Conservation (phyloP, 2,113 vertebrate species). For the Rostratula benghalensis region DNA sequence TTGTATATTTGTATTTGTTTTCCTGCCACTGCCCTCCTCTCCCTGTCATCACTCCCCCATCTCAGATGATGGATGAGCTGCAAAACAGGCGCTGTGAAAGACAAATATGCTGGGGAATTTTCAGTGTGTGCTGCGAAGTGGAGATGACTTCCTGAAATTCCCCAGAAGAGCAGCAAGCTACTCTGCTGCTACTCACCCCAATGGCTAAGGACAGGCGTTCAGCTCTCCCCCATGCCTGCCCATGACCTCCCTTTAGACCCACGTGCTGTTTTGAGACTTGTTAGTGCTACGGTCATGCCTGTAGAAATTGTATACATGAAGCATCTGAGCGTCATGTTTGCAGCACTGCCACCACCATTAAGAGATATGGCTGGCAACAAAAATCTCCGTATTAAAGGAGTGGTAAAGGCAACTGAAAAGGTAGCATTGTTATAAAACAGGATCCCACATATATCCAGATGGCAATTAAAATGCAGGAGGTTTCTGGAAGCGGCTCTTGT, state of each 20-base stretch:
- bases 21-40: background rate
- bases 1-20: background rate
- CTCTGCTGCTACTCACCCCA: background rate
- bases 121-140: background rate
- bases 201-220: background rate
- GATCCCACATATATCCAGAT: background rate
- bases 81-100: background rate
- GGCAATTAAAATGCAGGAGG: background rate
- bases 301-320: background rate
- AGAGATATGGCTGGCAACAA: background rate
- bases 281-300: background rate
- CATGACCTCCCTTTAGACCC: background rate
- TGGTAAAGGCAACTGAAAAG: background rate
- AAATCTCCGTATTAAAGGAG: background rate
- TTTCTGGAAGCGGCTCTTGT: background rate
- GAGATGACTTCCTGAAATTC: background rate
- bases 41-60: background rate
- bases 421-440: background rate
- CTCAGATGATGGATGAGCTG: background rate
- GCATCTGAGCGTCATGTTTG: fast-evolving
- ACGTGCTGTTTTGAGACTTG: background rate
- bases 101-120: background rate
- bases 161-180: fast-evolving
- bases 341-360: background rate
- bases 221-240: background rate